Percentiles rank a stretch among this genome's conserved stretches.
Conservation (phyloP, 2,888 invertebrate species). For the Chrysolina haemoptera region DNA sequence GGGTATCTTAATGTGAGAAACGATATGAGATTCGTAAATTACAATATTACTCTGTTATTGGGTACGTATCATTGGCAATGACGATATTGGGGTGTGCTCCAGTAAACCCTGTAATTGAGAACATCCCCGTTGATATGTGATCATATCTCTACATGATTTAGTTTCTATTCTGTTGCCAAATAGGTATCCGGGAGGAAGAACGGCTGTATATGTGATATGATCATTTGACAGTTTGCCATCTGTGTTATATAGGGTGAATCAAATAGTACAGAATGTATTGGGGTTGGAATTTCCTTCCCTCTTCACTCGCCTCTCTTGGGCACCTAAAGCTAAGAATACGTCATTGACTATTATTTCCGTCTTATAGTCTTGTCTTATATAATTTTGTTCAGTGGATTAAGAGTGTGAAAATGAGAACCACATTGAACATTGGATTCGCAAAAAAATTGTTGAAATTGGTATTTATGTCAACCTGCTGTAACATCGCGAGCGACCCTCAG, state of each 20-base stretch:
- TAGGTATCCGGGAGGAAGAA: conserved; percentile 2
- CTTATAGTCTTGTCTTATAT: too few relatives aligned
- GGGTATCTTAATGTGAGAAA: conserved; percentile 14
- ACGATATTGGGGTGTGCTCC: neutral
- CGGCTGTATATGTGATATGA: neutral
- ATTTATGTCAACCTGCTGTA: too few relatives aligned
- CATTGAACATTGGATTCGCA: too few relatives aligned
- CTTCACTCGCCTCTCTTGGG: too few relatives aligned
- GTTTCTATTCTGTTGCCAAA: conserved; percentile 11
- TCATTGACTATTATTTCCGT: too few relatives aligned
- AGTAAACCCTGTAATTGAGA: conserved; percentile 9
- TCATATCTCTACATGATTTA: conserved; percentile 19
- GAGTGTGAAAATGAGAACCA: too few relatives aligned
- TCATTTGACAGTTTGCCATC: conserved; percentile 2
- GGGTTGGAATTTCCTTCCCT: too few relatives aligned
- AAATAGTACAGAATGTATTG: too few relatives aligned
- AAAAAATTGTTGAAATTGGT: too few relatives aligned
- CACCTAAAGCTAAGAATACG: too few relatives aligned
- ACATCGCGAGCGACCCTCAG: too few relatives aligned
- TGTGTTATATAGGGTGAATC: neutral
- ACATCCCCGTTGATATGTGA: conserved; percentile 14
- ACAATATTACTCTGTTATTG: conserved; percentile 13
- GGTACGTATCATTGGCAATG: conserved; percentile 12
- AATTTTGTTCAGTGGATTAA: too few relatives aligned
- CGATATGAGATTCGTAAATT: conserved; percentile 7